Conservation (phyloP, 2,888 invertebrate genomes). For the Xylophagus ater region DNA sequence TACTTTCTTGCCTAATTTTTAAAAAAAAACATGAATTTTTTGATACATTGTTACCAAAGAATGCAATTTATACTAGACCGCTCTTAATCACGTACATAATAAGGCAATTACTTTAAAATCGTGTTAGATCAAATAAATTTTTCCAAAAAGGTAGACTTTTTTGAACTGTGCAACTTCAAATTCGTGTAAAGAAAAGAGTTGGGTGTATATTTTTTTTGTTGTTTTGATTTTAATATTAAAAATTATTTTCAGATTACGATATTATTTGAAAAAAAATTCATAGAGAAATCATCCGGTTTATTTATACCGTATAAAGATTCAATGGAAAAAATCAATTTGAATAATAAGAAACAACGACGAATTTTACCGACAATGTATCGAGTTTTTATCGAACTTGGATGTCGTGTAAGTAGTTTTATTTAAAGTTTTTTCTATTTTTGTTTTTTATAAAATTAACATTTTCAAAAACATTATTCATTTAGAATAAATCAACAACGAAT, state of each 20-base stretch:
- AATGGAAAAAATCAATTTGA: conserved; percentile 10
- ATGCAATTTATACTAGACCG: no score
- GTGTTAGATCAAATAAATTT: no score
- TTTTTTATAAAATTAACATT: conserved; percentile 38
- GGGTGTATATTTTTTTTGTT: no score
- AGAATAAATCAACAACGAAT: conserved; percentile 21
- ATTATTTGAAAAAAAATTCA: conserved; percentile 51
- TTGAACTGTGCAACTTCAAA: no score
- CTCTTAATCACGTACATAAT: no score
- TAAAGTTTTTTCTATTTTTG: not conserved
- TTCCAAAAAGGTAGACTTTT: no score
- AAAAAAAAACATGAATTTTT: no score
- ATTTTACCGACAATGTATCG: conserved; percentile 27
- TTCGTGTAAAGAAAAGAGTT: no score
- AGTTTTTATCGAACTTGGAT: conserved; percentile 27
- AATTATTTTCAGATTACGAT: conserved; percentile 44
- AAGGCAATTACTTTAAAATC: no score
- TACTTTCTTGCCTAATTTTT: no score
- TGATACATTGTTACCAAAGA: no score
- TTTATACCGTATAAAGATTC: conserved; percentile 35
- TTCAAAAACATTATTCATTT: conserved; percentile 40
- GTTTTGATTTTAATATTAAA: no score
- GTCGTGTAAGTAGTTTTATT: conserved; percentile 17
- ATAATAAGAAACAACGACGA: conserved; percentile 21
- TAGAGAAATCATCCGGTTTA: conserved; percentile 49